Evolutionary conservation across 1,140 invertebrate species (phyloP), one percentile per base, ranked within the genome.

Genomic region (Pseudomyrmex cubaensis): DNA sequence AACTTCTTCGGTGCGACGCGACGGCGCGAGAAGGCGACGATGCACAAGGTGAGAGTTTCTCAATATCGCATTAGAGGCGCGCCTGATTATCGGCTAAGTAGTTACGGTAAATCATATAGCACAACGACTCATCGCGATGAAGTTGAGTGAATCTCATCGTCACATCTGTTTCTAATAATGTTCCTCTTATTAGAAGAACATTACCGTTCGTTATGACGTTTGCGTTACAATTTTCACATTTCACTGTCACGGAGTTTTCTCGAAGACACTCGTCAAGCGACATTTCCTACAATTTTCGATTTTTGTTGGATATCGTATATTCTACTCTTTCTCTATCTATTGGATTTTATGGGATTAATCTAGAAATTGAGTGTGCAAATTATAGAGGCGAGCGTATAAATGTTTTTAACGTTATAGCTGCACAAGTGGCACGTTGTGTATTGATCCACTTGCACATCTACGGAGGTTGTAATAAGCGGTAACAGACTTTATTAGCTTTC

Each of bases 401-500:
- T 56, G 35, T 63, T 76, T 59, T 61, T 25, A 48, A 25, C 9
- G 48, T 35, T 35, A n/a, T 17, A 2, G 35, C 44, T 35, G 35
- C 35, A 35, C 35, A 48, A 86, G 67, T 63, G 46, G 61, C 9
- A 25, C n/a, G 48, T 59, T 69, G 64, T 15, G 75, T 85, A 87
- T 85, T 82, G 83, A 90, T 90, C 76, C 78, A 82, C 70, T 63
- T 69, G 56, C 64, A 88, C 83, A 89, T 85, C 72, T 84, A 35
- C 76, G 61, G 20, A 82, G 84, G 85, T 35, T 88, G 90, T 91
- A 90, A 91, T 90, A 91, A 91, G 90, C 90, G 88, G 88, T 91
- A 91, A 90, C 88, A 89, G 87, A 92, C 90, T 90, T 92, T 92
- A 92, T 92, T 92, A 92, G 91, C 91, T 90, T 88, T 87, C 61